Percentiles rank a stretch among this genome's conserved stretches.
phyloP scores from a whole-genome alignment of 2,888 invertebrate species.

The Phrixothrix hirtus region DNA sequence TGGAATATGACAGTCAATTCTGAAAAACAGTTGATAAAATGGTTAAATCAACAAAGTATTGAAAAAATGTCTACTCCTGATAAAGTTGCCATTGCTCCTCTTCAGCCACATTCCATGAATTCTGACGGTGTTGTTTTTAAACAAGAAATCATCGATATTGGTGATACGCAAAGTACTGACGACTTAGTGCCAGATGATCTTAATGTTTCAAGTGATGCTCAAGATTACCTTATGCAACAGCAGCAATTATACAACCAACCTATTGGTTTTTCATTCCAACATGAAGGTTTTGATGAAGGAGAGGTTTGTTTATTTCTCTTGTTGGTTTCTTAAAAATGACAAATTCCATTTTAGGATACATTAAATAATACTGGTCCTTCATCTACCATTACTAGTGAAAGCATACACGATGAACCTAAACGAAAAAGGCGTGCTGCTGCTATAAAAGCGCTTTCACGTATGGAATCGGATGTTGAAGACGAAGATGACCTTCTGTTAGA shows the following conservation, averaged over 20 bases:
- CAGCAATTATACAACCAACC: slow-evolving; percentile 40
- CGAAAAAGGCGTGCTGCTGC: slow-evolving; percentile 48
- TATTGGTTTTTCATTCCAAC: slow-evolving; percentile 19
- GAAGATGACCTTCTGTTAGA: slow-evolving; percentile 42
- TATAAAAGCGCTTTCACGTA: slow-evolving; percentile 39
- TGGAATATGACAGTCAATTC: slow-evolving; percentile 70
- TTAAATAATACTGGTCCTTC: slow-evolving; percentile 4
- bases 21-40: slow-evolving; percentile 59
- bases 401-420: slow-evolving; percentile 38
- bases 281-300: slow-evolving; percentile 9
- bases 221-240: slow-evolving; percentile 42
- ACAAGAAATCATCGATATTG: slow-evolving; percentile 36
- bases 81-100: slow-evolving; percentile 29
- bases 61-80: slow-evolving; percentile 27
- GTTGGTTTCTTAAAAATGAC: slow-evolving; percentile 3
- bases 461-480: slow-evolving; percentile 19
- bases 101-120: slow-evolving; percentile 31
- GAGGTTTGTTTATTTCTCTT: slow-evolving; percentile 3
- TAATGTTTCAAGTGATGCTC: slow-evolving; percentile 30
- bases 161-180: slow-evolving; percentile 26
- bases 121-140: slow-evolving; percentile 36
- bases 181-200: slow-evolving; percentile 20
- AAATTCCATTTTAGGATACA: neutral
- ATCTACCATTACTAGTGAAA: slow-evolving; percentile 9
- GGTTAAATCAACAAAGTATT: slow-evolving; percentile 46